A percentile compares a stretch with the other conserved stretches of the same genome.
Evolutionary conservation across 92 coral and sea anemone species (phyloP).

Genomic region (Pocillopora meandrina): DNA sequence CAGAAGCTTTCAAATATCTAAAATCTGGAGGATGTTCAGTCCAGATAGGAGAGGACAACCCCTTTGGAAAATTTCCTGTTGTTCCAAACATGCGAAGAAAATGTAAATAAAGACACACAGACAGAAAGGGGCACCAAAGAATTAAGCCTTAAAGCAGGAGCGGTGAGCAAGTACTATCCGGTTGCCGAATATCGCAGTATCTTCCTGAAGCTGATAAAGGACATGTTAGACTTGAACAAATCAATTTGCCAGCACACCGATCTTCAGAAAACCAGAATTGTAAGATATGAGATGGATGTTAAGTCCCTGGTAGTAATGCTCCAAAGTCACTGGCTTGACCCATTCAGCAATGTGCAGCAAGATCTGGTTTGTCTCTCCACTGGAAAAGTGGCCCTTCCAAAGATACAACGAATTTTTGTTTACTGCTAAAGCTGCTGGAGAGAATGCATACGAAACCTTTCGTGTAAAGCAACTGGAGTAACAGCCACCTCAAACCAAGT

Average conservation of each 20-base stretch:
- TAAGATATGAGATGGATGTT: too few species aligned
- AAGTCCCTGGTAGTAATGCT: constrained; percentile 22
- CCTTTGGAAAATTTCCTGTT: constrained; percentile 38
- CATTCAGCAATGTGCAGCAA: constrained; percentile 11
- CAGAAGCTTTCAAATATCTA: too few species aligned
- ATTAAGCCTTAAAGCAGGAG: constrained; percentile 50
- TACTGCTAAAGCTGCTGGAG: too few species aligned
- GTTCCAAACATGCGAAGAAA: constrained; percentile 62
- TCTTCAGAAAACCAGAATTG: constrained; percentile 1
- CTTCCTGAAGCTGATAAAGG: constrained; percentile 15
- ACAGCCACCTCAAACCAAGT: not conserved
- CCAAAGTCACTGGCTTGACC: not conserved
- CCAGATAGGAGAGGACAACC: constrained; percentile 24
- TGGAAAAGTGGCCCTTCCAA: too few species aligned
- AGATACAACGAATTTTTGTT: too few species aligned
- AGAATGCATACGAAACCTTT: too few species aligned
- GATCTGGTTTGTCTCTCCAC: too few species aligned
- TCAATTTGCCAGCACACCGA: constrained; percentile 11
- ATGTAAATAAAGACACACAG: constrained; percentile 38
- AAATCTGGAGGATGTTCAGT: too few species aligned
- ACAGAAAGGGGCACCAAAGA: constrained; percentile 53
- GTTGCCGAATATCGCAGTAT: constrained; percentile 49
- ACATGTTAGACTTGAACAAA: not conserved
- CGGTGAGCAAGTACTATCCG: constrained; percentile 56
- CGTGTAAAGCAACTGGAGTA: too few species aligned